A percentile compares a stretch with the other conserved stretches of the same genome.
Evolutionary conservation across 2,888 invertebrate species (phyloP).

Genomic region (Platypus cylindrus): DNA sequence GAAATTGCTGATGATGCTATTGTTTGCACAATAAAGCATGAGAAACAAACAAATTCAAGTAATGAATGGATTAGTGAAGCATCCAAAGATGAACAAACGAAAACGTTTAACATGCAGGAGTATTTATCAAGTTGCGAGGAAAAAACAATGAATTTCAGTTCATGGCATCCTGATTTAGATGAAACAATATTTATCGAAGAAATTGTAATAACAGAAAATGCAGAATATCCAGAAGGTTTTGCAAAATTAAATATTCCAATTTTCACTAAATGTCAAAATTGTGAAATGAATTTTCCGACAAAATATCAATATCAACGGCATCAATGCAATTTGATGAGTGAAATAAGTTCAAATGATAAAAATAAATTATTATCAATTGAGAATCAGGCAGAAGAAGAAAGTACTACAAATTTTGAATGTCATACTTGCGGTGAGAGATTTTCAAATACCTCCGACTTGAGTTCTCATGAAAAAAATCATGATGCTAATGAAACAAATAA

Average conservation of each 20-base stretch:
- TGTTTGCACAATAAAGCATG: constrained; percentile 6
- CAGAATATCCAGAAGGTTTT: constrained; percentile 1
- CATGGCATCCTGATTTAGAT: constrained; percentile 1
- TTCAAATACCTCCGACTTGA: constrained; percentile 33
- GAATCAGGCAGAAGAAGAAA: constrained; percentile 15
- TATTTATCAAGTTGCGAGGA: constrained; percentile 8
- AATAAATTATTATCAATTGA: constrained; percentile 28
- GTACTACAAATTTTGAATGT: constrained; percentile 27
- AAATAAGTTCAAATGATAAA: too few species aligned
- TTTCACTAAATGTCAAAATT: constrained; percentile 35
- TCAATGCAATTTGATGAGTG: constrained; percentile 35
- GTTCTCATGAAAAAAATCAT: constrained; percentile 32
- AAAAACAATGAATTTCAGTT: constrained; percentile 7
- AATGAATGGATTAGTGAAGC: too few species aligned
- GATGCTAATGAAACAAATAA: constrained; percentile 31
- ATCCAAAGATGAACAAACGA: too few species aligned
- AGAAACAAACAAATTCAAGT: too few species aligned
- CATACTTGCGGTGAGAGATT: constrained; percentile 33
- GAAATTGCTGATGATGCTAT: constrained; percentile 10
- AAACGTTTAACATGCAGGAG: too few species aligned
- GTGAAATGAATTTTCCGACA: constrained; percentile 35
- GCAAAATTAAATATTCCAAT: constrained; percentile 22
- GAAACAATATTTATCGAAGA: constrained; percentile 7
- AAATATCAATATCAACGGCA: constrained; percentile 37
- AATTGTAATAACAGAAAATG: constrained; percentile 2